Base-by-base conservation (phyloP, 2,113 vertebrate species). In the Falcunculus frontatus region DNA sequence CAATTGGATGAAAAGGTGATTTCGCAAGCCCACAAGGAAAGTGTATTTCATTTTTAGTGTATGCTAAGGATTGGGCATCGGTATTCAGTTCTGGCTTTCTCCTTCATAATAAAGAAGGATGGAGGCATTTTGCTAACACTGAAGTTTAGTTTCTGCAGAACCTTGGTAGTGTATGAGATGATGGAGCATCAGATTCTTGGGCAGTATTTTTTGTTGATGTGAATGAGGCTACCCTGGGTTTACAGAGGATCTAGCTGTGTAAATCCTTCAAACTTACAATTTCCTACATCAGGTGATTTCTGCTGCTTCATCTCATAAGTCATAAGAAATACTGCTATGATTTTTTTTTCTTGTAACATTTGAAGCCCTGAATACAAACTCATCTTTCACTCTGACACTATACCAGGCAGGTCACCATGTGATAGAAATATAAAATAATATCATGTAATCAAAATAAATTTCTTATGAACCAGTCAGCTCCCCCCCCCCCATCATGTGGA, bases 401-500 rank as follows among this genome's bases (percentile, higher is more conserved):
- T 52, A 88, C 33, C n/a, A 86, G 73, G 53, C 69, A 68, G 92
- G 82, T 18, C 16, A 81, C 63, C 55, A 63, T 89, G 77, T 85
- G 84, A 91, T 50, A 82, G 77, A 96, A 96, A 93, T 68, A 49
- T 78, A 69, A 92, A 94, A 83, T 88, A 94, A 41, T 81, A 44
- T 23, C 2, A 1, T 67, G 21, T 70, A 83, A 80, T 72, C 52
- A 88, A 84, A 72, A 70, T 90, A 68, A 52, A 33, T 81, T 90
- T 90, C 33, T 64, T 72, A 37, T 21, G 44, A 44, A 79, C n/a
- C 20, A 57, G 39, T 74, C 49, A 86, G 25, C 32, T 53, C 8
- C 2, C 7, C 37, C 8, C 2, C 13, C 8, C 22, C 6, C 42
- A 5, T 76, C 53, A 14, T 42, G 52, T 37, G 73, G 27, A 32